Base-by-base conservation (phyloP, 2,888 invertebrate species). In the Aspidiotus rigidus region DNA sequence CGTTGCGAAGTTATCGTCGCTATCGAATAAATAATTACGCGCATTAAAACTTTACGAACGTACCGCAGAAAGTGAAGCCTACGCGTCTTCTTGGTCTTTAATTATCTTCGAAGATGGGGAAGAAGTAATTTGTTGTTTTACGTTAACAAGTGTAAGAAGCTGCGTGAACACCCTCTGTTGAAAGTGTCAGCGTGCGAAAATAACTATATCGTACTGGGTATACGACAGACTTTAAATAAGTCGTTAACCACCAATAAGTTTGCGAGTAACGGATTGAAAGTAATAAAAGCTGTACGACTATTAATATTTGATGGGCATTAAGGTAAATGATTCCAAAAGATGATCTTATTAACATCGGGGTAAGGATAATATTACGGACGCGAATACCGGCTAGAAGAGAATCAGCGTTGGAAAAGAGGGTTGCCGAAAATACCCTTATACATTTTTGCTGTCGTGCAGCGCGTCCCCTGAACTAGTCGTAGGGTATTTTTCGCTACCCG, bases 301-400 rank as follows among this genome's bases (percentile, higher is more conserved):
- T 69, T 69, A 69, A 69, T 69, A 69, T 69, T 69, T 40, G 69
- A 69, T 69, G 61, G 61, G 40, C 44, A 69, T 69, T 69, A 61
- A 69, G 69, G 69, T 69, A 69, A 69, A 69, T 69, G 69, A 69
- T 59, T 69, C 69, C 61, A 61, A 69, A 69, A 69, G 69, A 69
- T 69, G 69, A 69, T 69, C 69, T 69, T 69, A 61, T 69, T 69
- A 69, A 66, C 64, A 55, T 42, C 59, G 49, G 53, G 59, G 59
- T 49, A 49, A 49, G 54, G 64, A 64, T 54, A 49, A 49, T 49
- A 49, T 49, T 49, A n/a, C 28, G 1, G 28, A 28, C 28, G 28
- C 28, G 28, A 62, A 55, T 55, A 53, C 54, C 54, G 54, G 64
- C 55, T 64, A 41, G 64, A 28, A 28, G 28, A 28, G 28, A 64